These are phyloP conservation scores for Iphiclides podalirius DNA, from an alignment of 2,888 invertebrate species.

Conservation along the genomic window DNA sequence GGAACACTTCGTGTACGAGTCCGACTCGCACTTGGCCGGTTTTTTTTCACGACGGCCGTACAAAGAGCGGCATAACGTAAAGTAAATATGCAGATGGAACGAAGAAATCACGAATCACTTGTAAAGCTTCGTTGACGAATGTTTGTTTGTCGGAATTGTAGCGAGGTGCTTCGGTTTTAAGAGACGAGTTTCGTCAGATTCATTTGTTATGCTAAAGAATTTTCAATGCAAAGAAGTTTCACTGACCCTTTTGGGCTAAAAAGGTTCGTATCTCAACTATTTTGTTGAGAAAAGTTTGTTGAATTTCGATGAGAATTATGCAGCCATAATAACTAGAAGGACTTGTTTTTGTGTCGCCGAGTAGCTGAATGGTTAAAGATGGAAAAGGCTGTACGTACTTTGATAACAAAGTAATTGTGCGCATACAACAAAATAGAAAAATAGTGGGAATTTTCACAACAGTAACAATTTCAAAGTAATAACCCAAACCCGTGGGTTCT, in stretches of 20 bases:
- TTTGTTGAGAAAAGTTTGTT: no score
- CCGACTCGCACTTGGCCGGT: neutral
- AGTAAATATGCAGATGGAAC: slow-evolving; percentile 5
- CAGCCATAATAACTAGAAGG: no score
- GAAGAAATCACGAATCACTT: slow-evolving; percentile 13
- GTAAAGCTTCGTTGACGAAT: slow-evolving; percentile 11
- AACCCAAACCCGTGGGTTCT: no score
- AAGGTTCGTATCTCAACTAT: neutral
- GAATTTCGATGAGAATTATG: no score
- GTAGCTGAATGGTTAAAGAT: no score
- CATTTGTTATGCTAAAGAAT: neutral
- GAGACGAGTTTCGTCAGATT: neutral
- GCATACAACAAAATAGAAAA: no score
- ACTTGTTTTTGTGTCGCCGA: no score
- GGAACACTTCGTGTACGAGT: no score
- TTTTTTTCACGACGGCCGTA: slow-evolving; percentile 7
- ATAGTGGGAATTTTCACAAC: no score
- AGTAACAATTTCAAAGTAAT: no score
- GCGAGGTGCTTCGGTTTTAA: neutral
- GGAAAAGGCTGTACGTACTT: no score
- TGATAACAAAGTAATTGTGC: no score
- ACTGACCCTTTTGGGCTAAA: neutral
- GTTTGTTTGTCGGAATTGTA: slow-evolving; percentile 6
- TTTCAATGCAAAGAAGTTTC: neutral
- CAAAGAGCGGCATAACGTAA: slow-evolving; percentile 14